These are phyloP conservation scores for Pelobates fuscus DNA, from an alignment of 2,113 vertebrate species.

Conservation along the genomic window DNA sequence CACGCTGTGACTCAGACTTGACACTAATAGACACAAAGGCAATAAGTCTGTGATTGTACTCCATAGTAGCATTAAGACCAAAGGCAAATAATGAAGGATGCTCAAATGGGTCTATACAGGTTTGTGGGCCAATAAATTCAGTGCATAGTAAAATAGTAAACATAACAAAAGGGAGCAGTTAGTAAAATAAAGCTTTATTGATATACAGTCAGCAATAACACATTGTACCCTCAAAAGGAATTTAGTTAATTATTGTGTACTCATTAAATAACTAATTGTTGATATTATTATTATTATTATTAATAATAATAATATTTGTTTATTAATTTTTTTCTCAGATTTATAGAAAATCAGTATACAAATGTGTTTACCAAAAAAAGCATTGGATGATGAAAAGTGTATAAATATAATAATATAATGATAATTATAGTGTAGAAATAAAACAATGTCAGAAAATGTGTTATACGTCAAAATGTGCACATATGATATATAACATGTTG, in stretches of 20 bases:
- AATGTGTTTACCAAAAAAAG: too few species aligned
- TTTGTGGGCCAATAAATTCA: conserved; percentile 28
- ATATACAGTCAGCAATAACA: conserved; percentile 13
- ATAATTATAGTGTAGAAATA: too few species aligned
- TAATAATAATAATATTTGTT: too few species aligned
- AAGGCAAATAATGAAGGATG: conserved; percentile 23
- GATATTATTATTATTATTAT: too few species aligned
- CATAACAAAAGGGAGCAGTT: conserved; percentile 25
- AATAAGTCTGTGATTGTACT: conserved; percentile 46
- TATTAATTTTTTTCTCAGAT: too few species aligned
- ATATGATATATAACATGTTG: too few species aligned
- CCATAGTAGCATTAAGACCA: conserved; percentile 34
- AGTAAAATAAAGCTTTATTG: conserved; percentile 7
- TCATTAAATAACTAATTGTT: not conserved
- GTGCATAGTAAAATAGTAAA: conserved; percentile 12
- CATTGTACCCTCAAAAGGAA: conserved; percentile 11
- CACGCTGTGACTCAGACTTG: conserved; percentile 14
- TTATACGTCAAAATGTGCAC: too few species aligned
- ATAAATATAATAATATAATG: too few species aligned
- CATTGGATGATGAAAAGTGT: too few species aligned
- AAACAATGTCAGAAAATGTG: too few species aligned
- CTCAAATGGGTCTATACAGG: not conserved
- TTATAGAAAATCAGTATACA: too few species aligned
- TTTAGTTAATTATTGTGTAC: conserved; percentile 30
- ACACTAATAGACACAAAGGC: conserved; percentile 31